Base-by-base conservation (phyloP, 2,888 invertebrate species). In the Hyposoter dolosus region DNA sequence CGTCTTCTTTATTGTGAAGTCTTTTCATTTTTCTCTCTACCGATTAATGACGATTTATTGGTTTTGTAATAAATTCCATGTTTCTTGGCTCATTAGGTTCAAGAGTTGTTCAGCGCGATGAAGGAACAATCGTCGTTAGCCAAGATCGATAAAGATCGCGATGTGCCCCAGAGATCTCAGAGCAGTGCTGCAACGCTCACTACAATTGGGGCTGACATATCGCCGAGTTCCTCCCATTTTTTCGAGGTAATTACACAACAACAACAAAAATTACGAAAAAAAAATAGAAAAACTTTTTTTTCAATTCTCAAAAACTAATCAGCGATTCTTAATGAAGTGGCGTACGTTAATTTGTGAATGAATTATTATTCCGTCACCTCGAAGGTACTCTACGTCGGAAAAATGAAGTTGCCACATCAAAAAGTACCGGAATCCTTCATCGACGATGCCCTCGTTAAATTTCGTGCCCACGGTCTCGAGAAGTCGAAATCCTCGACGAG, bases 311-410 rank as follows among this genome's bases (percentile, higher is more conserved):
- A 50, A 15, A 3, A 50, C n/a, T 50, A 17, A 50, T 50, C 5
- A 50, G 17, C n/a, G 50, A 50, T 50, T 10, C 7, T 53, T 19
- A 53, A 53, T 23, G 3, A 3, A 53, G 10, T 53, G 10, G 12
- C n/a, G 28, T 1, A 12, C 28, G 15, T 60, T 15, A 60, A 60
- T 60, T 60, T 10, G 10, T 60, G 60, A 28, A 28, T 28, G 3
- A 28, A 28, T 28, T 60, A 28, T 12, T 28, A 6, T 28, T 60
- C 7, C 28, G 4, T 28, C 5, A 5, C 5, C 15, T 7, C 10
- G 3, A 93, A 98, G 97, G 98, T 98, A 3, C 95, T 98, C 88
- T 99, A 99, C 94, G 97, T 99, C 71, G 99, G 99, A 0, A 98
- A 98, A 95, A 98, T 98, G 71, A 96, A 97, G 88, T 81, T 89